These are phyloP conservation scores for Hermetia illucens DNA, from an alignment of 1,140 invertebrate species.

Conservation along the genomic window DNA sequence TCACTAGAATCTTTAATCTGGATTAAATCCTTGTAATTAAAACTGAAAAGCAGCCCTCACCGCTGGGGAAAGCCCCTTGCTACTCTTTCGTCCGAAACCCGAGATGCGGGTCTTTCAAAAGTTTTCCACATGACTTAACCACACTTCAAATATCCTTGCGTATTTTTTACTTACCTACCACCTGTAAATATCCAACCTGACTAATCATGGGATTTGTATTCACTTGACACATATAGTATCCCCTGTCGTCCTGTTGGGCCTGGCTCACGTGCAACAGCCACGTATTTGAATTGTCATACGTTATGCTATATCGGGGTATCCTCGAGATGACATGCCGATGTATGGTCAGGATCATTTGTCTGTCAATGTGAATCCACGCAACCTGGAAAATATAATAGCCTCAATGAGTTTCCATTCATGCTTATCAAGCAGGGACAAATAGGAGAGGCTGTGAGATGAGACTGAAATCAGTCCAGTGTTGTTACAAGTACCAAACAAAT, in stretches of 20 bases:
- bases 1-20: no score
- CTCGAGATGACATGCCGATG: constrained; percentile 80
- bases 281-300: constrained; percentile 80
- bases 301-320: constrained; percentile 73
- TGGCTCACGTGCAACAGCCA: constrained; percentile 78
- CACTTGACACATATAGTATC: constrained; percentile 86
- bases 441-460: background rate
- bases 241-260: constrained; percentile 76
- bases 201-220: constrained; percentile 95
- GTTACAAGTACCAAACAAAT: background rate
- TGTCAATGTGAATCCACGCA: constrained; percentile 85
- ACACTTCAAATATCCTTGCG: no score
- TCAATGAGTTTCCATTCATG: background rate
- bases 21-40: no score
- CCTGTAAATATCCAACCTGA: constrained; percentile 84
- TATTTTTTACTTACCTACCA: constrained; percentile 88
- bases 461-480: background rate
- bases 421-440: background rate
- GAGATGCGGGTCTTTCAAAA: no score
- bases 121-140: no score
- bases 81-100: no score
- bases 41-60: no score
- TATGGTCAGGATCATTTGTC: constrained; percentile 87
- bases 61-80: no score
- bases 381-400: constrained; percentile 46